Conservation (phyloP, 2,888 invertebrate genomes). For the Junonia oenone region DNA sequence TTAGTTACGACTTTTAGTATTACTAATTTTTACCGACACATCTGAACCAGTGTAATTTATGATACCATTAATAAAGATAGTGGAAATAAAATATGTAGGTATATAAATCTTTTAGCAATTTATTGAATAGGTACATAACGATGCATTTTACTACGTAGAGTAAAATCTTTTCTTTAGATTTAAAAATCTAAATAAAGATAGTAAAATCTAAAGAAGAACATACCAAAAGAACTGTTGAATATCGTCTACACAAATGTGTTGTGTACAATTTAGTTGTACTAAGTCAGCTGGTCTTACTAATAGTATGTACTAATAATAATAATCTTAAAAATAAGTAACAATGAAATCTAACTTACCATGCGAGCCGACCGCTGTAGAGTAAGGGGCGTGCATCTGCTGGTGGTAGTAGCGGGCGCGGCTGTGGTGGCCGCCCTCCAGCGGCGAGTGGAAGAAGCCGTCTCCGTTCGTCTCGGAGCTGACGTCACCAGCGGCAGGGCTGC, state of each 20-base stretch:
- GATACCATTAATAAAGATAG: background rate
- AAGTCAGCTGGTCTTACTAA: too few relatives aligned
- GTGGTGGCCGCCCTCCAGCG: constrained; percentile 75
- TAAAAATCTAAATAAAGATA: too few relatives aligned
- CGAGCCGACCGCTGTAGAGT: constrained; percentile 74
- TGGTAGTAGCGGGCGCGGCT: constrained; percentile 78
- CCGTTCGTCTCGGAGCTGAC: constrained; percentile 74
- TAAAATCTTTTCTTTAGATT: too few relatives aligned
- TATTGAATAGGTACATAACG: constrained; percentile 14
- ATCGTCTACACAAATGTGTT: too few relatives aligned
- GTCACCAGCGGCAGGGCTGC: constrained; percentile 72
- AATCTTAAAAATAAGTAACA: too few relatives aligned
- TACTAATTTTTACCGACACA: constrained; percentile 28
- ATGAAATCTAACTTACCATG: constrained; percentile 74
- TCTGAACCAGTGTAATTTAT: constrained; percentile 6
- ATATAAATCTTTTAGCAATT: too few relatives aligned
- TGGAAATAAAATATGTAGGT: background rate
- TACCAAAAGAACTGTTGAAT: too few relatives aligned
- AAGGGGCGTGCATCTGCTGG: constrained; percentile 79
- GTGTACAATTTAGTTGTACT: too few relatives aligned
- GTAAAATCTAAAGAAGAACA: too few relatives aligned
- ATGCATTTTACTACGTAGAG: too few relatives aligned
- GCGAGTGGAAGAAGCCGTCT: constrained; percentile 78
- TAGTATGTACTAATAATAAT: too few relatives aligned
- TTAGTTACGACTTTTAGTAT: background rate